A percentile compares a stretch with the other conserved stretches of the same genome.
Conservation (phyloP, 2,113 vertebrate species). For the Cynoglossus semilaevis region DNA sequence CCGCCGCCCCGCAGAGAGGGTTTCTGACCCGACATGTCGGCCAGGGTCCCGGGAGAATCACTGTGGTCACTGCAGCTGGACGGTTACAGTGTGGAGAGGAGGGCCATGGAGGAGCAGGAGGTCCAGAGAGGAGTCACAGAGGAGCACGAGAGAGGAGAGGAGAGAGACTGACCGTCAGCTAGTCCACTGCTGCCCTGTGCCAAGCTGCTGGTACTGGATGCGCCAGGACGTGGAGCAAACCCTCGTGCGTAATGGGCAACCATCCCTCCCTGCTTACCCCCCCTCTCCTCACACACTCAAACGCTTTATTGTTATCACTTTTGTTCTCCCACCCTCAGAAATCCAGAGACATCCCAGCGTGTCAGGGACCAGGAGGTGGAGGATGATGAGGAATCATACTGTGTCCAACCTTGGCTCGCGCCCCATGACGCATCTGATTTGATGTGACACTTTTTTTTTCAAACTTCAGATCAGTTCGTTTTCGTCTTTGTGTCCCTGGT, state of each 20-base stretch:
- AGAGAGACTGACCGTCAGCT: background rate
- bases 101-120: background rate
- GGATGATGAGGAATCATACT: conserved; percentile 25
- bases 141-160: background rate
- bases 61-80: background rate
- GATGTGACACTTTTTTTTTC: too few species aligned
- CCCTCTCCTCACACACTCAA: conserved; percentile 34
- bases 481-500: too few species aligned
- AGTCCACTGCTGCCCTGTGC: background rate
- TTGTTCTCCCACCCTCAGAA: conserved; percentile 13
- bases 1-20: conserved; percentile 65
- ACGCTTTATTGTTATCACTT: conserved; percentile 35
- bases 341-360: conserved; percentile 35
- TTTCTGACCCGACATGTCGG: conserved; percentile 71
- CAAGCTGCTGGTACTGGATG: background rate
- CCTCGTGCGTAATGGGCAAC: conserved; percentile 2
- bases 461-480: background rate
- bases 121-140: background rate
- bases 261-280: conserved; percentile 4
- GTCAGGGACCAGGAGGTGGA: background rate
- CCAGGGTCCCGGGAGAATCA: background rate
- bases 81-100: background rate
- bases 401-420: conserved; percentile 16
- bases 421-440: background rate
- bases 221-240: conserved; percentile 26